phyloP scores from a whole-genome alignment of 2,797 vertebrate species.

The Microchirus variegatus region DNA sequence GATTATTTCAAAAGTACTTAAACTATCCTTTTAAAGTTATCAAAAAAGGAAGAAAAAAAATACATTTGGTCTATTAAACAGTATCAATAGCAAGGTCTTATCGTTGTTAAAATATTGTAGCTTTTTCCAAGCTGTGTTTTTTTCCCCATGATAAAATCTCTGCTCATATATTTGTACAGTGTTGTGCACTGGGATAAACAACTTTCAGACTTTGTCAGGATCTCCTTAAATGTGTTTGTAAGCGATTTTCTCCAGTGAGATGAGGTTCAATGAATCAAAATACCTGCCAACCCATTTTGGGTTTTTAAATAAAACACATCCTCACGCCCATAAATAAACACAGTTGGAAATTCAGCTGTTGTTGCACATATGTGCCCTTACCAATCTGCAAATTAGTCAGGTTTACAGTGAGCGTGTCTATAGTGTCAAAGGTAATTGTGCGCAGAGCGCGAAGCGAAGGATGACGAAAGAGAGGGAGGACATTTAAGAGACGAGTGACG shows the following conservation, averaged over 20 bases:
- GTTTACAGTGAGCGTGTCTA: conserved; percentile 2
- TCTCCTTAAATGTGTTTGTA: not conserved
- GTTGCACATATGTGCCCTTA: not conserved
- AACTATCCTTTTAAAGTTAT: too few species aligned
- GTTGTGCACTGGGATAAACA: not conserved
- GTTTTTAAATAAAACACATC: not conserved
- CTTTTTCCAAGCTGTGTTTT: not conserved
- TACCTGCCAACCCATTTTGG: not conserved
- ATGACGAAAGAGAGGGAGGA: conserved; percentile 7
- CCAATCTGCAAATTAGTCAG: conserved; percentile 10
- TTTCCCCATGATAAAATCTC: too few species aligned
- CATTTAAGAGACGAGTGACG: conserved; percentile 17
- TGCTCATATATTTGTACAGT: not conserved
- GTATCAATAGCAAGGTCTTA: too few species aligned
- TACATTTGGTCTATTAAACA: too few species aligned
- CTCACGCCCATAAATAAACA: not conserved
- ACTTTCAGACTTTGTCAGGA: not conserved
- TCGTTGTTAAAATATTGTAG: not conserved
- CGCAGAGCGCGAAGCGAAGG: not conserved
- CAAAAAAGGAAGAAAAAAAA: too few species aligned
- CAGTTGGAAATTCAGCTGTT: conserved; percentile 1
- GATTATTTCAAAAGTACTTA: too few species aligned
- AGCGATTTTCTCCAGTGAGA: not conserved
- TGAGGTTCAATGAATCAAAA: conserved; percentile 4
- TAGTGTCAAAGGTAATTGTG: conserved; percentile 11